A percentile compares a stretch with the other conserved stretches of the same genome.
Evolutionary conservation across 2,888 invertebrate species (phyloP).

Genomic region (Phanerotoma sp.): DNA sequence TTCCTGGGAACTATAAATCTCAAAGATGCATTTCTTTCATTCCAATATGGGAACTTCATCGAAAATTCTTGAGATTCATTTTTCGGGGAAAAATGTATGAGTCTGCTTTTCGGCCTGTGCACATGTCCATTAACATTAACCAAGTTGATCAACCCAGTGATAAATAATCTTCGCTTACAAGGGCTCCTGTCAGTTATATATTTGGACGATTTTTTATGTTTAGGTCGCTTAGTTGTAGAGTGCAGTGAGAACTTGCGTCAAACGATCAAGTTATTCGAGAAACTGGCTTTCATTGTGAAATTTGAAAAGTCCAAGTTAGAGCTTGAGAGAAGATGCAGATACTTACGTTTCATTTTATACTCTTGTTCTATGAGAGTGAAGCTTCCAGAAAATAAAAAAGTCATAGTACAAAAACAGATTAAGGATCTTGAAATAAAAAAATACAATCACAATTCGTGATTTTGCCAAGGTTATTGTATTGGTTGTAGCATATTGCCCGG

Average conservation of each 20-base stretch:
- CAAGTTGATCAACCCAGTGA: conserved; percentile 1
- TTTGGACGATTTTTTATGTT: conserved; percentile 5
- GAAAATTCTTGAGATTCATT: conserved; percentile 6
- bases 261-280: conserved; percentile 14
- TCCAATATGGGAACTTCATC: neutral
- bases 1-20: conserved; percentile 1
- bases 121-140: neutral
- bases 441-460: conserved; percentile 18
- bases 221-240: neutral
- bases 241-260: conserved; percentile 3
- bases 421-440: conserved; percentile 9
- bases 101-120: neutral
- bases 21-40: neutral
- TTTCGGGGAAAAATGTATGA: neutral
- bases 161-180: neutral
- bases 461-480: conserved; percentile 23
- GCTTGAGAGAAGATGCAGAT: conserved; percentile 18
- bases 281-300: conserved; percentile 23
- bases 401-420: conserved; percentile 4
- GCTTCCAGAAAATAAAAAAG: conserved; percentile 17
- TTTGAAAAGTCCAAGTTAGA: conserved; percentile 16
- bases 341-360: conserved; percentile 21
- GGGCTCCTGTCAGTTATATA: neutral
- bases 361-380: conserved; percentile 17
- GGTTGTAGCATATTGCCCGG: conserved; percentile 16